Conservation (phyloP, 2,888 invertebrate species). For the Microplitis deprimator region DNA sequence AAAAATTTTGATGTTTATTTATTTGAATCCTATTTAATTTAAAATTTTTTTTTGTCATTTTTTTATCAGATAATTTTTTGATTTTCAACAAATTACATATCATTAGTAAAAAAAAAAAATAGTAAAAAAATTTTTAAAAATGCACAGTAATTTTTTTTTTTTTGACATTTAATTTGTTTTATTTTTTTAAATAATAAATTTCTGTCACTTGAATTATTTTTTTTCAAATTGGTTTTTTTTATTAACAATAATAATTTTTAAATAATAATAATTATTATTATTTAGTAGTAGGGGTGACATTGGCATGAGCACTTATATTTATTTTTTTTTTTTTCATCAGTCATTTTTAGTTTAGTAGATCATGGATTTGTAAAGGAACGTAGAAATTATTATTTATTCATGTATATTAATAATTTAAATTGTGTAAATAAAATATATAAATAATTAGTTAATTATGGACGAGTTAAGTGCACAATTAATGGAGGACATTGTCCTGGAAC, state of each 20-base stretch:
- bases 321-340: constrained; percentile 19
- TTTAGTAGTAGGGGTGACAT: not conserved
- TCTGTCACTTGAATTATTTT: too few species aligned
- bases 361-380: not conserved
- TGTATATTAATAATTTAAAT: not conserved
- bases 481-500: constrained; percentile 59
- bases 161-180: too few species aligned
- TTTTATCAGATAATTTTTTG: too few species aligned
- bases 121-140: too few species aligned
- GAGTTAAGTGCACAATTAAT: constrained; percentile 57
- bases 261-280: not conserved
- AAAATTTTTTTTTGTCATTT: too few species aligned
- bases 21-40: constrained; percentile 11
- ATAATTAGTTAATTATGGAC: constrained; percentile 55
- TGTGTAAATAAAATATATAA: not conserved
- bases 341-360: constrained; percentile 8
- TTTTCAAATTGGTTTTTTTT: too few species aligned
- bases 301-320: not conserved
- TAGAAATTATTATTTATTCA: not conserved
- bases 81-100: too few species aligned
- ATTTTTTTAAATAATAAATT: too few species aligned
- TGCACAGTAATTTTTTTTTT: too few species aligned
- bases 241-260: not conserved
- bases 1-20: constrained; percentile 41
- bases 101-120: too few species aligned